A percentile compares a stretch with the other conserved stretches of the same genome.
phyloP scores from a whole-genome alignment of 2,113 vertebrate genomes.

The Brachionichthys hirsutus region DNA sequence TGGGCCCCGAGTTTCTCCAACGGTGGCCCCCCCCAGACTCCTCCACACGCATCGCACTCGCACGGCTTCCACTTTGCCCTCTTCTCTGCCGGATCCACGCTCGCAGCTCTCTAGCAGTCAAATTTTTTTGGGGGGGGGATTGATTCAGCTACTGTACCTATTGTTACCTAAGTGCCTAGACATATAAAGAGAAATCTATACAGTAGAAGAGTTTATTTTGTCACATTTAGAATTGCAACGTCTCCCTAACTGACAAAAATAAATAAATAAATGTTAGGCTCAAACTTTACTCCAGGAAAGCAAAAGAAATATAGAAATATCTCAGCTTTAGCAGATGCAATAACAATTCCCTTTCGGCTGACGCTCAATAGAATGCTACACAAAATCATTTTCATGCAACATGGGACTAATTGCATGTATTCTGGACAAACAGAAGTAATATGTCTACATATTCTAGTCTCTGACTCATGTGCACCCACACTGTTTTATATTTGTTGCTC shows the following conservation, averaged over 20 bases:
- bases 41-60: constrained; percentile 56
- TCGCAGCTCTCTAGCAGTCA: constrained; percentile 55
- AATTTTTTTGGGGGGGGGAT: constrained; percentile 63
- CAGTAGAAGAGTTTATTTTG: constrained; percentile 2
- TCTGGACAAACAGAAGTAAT: constrained; percentile 67
- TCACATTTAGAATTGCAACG: constrained; percentile 15
- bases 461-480: constrained; percentile 74
- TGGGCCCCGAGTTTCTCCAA: constrained; percentile 70
- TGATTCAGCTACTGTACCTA: constrained; percentile 70
- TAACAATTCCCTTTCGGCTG: constrained; percentile 15
- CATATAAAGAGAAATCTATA: constrained; percentile 26
- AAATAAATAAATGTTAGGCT: constrained; percentile 8
- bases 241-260: not conserved
- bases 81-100: constrained; percentile 59
- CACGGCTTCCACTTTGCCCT: constrained; percentile 63
- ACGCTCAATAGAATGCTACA: constrained; percentile 44
- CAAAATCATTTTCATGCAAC: constrained; percentile 50
- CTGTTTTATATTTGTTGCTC: constrained; percentile 65
- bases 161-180: constrained; percentile 69
- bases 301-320: not conserved
- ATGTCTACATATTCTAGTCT: constrained; percentile 62
- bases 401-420: constrained; percentile 60
- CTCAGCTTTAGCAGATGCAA: constrained; percentile 20
- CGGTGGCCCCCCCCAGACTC: constrained; percentile 69
- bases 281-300: not conserved